phyloP scores from a whole-genome alignment of 2,888 invertebrate genomes.

The Eledona agricola region DNA sequence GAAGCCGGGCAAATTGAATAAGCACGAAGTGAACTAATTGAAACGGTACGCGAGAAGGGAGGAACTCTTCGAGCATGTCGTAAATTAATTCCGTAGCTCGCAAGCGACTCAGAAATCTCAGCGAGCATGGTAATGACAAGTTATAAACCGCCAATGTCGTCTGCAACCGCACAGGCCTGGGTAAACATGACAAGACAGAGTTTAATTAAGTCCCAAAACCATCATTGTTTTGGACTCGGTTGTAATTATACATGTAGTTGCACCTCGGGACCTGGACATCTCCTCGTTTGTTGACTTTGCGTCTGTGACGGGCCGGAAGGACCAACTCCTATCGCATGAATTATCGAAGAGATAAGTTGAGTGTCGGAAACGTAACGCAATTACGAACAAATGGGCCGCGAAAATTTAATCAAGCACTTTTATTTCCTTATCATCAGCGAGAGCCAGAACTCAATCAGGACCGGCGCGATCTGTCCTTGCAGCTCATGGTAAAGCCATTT shows the following conservation, averaged over 20 bases:
- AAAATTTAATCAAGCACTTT: constrained; percentile 31
- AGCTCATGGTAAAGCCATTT: constrained; percentile 47
- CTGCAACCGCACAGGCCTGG: constrained; percentile 56
- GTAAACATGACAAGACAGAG: constrained; percentile 62
- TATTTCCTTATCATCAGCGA: constrained; percentile 9
- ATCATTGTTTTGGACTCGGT: constrained; percentile 59
- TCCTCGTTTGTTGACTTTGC: constrained; percentile 30
- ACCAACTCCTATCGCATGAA: constrained; percentile 9
- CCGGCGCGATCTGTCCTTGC: constrained; percentile 43
- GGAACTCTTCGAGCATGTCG: constrained; percentile 51
- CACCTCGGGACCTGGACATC: constrained; percentile 38
- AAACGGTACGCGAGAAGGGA: constrained; percentile 49
- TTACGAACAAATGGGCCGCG: constrained; percentile 2
- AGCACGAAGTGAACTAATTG: constrained; percentile 49
- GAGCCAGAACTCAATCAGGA: constrained; percentile 44
- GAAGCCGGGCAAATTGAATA: constrained; percentile 40
- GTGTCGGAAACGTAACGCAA: constrained; percentile 1
- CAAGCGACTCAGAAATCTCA: constrained; percentile 55
- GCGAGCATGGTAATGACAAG: constrained; percentile 61
- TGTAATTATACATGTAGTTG: constrained; percentile 56
- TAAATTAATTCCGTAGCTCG: constrained; percentile 54
- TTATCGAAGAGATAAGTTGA: constrained; percentile 11
- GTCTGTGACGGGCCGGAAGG: constrained; percentile 27
- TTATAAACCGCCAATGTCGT: constrained; percentile 61
- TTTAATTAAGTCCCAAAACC: constrained; percentile 62